phyloP scores from a whole-genome alignment of 2,888 invertebrate species.

The Blera fallax region DNA sequence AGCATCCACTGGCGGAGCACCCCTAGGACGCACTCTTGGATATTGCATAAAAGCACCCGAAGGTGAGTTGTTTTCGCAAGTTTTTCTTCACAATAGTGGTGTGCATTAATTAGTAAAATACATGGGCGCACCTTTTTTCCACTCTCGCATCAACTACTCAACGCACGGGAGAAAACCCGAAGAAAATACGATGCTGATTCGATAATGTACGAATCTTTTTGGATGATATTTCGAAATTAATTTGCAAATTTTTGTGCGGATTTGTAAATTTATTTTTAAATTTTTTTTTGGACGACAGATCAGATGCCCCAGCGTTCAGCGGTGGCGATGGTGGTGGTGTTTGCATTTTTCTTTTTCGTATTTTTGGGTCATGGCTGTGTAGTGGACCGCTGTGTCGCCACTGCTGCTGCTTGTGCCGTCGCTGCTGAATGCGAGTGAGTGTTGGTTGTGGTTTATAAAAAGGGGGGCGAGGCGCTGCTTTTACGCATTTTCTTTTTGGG shows the following conservation, averaged over 20 bases:
- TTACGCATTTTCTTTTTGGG: conserved; percentile 68
- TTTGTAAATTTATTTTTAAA: conserved; percentile 55
- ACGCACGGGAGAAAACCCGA: conserved; percentile 40
- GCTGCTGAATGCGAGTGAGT: conserved; percentile 25
- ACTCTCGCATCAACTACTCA: conserved; percentile 26
- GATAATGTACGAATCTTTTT: conserved; percentile 4
- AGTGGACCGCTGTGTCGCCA: conserved; percentile 43
- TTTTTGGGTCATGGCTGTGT: conserved; percentile 66
- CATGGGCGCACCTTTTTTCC: conserved; percentile 69
- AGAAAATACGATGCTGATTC: conserved; percentile 40
- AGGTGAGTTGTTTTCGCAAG: conserved; percentile 67
- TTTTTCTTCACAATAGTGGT: conserved; percentile 1
- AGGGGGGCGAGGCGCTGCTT: conserved; percentile 37
- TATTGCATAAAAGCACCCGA: conserved; percentile 50
- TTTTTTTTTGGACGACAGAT: neutral
- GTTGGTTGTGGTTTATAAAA: neutral
- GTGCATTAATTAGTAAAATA: conserved; percentile 60
- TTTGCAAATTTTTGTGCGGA: conserved; percentile 39
- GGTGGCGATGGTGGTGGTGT: conserved; percentile 1
- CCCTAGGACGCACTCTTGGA: conserved; percentile 30
- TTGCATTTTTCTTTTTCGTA: conserved; percentile 53
- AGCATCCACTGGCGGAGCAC: conserved; percentile 2
- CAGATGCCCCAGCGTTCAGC: conserved; percentile 3
- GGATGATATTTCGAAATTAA: conserved; percentile 24
- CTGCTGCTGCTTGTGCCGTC: conserved; percentile 1